phyloP scores from a whole-genome alignment of 2,888 invertebrate species.

The Nemoura dubitans region DNA sequence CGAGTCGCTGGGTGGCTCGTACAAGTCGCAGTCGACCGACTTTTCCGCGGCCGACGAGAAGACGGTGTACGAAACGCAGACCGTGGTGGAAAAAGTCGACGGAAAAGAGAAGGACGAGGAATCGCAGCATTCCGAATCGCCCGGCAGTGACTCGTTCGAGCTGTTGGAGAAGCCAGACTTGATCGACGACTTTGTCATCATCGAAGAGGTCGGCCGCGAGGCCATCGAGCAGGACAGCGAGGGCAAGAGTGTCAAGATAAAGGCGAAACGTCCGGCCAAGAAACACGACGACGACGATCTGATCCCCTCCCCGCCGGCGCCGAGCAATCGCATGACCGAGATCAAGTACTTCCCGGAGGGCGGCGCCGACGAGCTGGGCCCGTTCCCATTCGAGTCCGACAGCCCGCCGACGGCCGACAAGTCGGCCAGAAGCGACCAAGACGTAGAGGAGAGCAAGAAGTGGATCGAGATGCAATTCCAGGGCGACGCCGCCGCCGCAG shows the following conservation, averaged over 20 bases:
- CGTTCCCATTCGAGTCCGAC: constrained; percentile 71
- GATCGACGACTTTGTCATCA: constrained; percentile 87
- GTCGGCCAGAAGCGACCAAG: constrained; percentile 55
- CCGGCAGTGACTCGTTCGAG: constrained; percentile 74
- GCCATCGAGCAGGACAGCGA: constrained; percentile 84
- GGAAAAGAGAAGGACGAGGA: constrained; percentile 63
- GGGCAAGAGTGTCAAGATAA: constrained; percentile 81
- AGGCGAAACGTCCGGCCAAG: constrained; percentile 62
- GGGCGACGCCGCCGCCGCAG: constrained; percentile 70
- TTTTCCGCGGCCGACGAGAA: constrained; percentile 70
- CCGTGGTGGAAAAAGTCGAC: constrained; percentile 62
- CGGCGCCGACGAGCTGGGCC: constrained; percentile 66
- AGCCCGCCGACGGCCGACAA: constrained; percentile 38
- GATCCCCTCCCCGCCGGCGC: constrained; percentile 74
- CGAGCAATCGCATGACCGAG: constrained; percentile 63
- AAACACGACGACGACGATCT: constrained; percentile 76
- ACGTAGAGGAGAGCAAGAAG: constrained; percentile 75
- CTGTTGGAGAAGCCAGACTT: constrained; percentile 87
- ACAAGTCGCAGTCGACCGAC: constrained; percentile 60
- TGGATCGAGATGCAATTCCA: constrained; percentile 93
- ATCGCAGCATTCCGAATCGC: constrained; percentile 50
- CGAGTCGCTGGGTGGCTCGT: constrained; percentile 52
- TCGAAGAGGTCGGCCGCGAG: constrained; percentile 88
- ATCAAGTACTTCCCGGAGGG: constrained; percentile 62
- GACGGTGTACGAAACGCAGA: constrained; percentile 60